phyloP scores from a whole-genome alignment of 2,888 invertebrate genomes.

The Phrixothrix hirtus region DNA sequence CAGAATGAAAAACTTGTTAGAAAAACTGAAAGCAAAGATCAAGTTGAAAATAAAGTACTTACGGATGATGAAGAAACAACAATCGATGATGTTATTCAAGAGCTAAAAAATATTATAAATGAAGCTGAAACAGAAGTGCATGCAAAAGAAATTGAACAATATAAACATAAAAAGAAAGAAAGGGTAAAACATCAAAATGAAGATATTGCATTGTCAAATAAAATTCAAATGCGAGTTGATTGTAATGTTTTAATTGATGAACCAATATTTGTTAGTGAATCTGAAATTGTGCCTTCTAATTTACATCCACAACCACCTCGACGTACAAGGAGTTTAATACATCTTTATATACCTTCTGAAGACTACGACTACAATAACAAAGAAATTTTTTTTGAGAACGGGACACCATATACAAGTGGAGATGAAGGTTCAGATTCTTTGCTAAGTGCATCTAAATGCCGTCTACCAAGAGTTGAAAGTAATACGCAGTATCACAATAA shows the following conservation, averaged over 20 bases:
- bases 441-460: slow-evolving; percentile 64
- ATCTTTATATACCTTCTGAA: slow-evolving; percentile 66
- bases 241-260: slow-evolving; percentile 54
- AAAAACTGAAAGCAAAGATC: slow-evolving; percentile 46
- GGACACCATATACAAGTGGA: slow-evolving; percentile 64
- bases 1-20: slow-evolving; percentile 63
- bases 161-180: slow-evolving; percentile 35
- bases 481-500: background rate
- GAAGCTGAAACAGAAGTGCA: slow-evolving; percentile 76
- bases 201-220: slow-evolving; percentile 46
- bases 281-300: slow-evolving; percentile 76
- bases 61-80: slow-evolving; percentile 79
- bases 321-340: slow-evolving; percentile 71
- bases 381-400: slow-evolving; percentile 61
- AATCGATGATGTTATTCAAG: slow-evolving; percentile 86
- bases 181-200: slow-evolving; percentile 40
- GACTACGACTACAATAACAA: slow-evolving; percentile 61
- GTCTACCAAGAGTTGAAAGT: slow-evolving; percentile 29
- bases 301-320: slow-evolving; percentile 81
- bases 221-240: slow-evolving; percentile 45
- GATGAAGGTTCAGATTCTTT: slow-evolving; percentile 74
- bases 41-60: slow-evolving; percentile 34
- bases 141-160: slow-evolving; percentile 54
- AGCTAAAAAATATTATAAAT: slow-evolving; percentile 80
- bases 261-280: slow-evolving; percentile 60